Evolutionary conservation across 2,888 invertebrate species (phyloP).

Genomic region (Aleiodes leptofemur): DNA sequence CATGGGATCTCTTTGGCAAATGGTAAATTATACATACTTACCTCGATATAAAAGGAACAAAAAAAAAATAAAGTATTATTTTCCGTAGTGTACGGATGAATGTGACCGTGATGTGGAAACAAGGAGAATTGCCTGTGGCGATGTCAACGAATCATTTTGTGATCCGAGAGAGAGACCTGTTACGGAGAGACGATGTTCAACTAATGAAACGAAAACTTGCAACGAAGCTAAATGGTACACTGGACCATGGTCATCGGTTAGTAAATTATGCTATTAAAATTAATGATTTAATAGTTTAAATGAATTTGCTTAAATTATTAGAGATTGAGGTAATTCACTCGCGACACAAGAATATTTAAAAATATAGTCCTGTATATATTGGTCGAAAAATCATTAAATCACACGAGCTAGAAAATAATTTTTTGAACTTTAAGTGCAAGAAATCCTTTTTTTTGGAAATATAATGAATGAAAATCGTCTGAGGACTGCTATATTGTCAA

Average conservation of each 20-base stretch:
- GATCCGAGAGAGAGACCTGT: slow-evolving; percentile 79
- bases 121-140: slow-evolving; percentile 83
- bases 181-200: slow-evolving; percentile 82
- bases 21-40: slow-evolving; percentile 41
- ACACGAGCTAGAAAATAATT: no score
- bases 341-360: no score
- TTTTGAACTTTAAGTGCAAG: no score
- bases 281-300: no score
- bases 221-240: slow-evolving; percentile 86
- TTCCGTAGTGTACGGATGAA: slow-evolving; percentile 82
- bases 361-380: no score
- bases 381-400: no score
- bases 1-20: not conserved
- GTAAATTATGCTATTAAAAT: slow-evolving; percentile 33
- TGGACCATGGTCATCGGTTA: slow-evolving; percentile 83
- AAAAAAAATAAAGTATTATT: slow-evolving; percentile 32
- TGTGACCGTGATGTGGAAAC: slow-evolving; percentile 88
- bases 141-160: slow-evolving; percentile 78
- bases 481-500: no score
- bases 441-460: no score
- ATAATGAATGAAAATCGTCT: no score
- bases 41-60: slow-evolving; percentile 36
- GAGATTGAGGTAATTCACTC: not conserved
- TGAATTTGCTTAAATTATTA: not conserved
- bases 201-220: slow-evolving; percentile 79